phyloP scores from a whole-genome alignment of 2,888 invertebrate species.

The Machimus atricapillus region DNA sequence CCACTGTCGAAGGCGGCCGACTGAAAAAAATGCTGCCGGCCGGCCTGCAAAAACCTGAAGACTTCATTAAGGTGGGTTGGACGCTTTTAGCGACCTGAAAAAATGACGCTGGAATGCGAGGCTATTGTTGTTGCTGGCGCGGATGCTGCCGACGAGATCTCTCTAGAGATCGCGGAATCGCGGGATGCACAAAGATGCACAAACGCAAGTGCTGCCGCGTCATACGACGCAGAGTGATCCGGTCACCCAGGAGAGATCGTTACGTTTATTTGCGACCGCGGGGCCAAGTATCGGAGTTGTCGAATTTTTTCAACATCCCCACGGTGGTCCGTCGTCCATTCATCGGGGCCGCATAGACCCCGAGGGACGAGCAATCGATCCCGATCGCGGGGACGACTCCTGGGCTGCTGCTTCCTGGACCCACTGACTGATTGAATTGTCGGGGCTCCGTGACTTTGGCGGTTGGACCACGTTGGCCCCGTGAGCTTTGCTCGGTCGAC shows the following conservation, averaged over 20 bases:
- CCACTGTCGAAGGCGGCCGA: neutral
- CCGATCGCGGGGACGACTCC: neutral
- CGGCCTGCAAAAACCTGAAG: constrained; percentile 32
- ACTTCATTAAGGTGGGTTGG: constrained; percentile 40
- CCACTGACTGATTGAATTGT: constrained; percentile 39
- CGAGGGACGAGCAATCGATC: constrained; percentile 5
- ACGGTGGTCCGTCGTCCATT: constrained; percentile 26
- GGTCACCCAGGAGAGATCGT: constrained; percentile 36
- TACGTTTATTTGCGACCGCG: constrained; percentile 13
- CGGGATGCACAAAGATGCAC: neutral
- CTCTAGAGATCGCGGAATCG: neutral
- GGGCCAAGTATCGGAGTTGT: constrained; percentile 18
- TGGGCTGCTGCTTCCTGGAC: neutral
- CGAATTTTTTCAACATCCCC: constrained; percentile 34
- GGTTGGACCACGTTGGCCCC: neutral
- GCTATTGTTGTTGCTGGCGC: neutral
- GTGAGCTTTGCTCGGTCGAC: neutral
- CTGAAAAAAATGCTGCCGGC: neutral
- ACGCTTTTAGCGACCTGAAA: constrained; percentile 8
- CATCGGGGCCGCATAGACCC: constrained; percentile 13
- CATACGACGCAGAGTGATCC: neutral
- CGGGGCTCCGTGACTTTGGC: constrained; percentile 1
- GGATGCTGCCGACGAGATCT: neutral
- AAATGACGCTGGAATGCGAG: neutral
- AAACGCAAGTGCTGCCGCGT: constrained; percentile 27